Evolutionary conservation across 2,888 invertebrate genomes (phyloP).

Genomic region (Cylindroiulus punctatus): DNA sequence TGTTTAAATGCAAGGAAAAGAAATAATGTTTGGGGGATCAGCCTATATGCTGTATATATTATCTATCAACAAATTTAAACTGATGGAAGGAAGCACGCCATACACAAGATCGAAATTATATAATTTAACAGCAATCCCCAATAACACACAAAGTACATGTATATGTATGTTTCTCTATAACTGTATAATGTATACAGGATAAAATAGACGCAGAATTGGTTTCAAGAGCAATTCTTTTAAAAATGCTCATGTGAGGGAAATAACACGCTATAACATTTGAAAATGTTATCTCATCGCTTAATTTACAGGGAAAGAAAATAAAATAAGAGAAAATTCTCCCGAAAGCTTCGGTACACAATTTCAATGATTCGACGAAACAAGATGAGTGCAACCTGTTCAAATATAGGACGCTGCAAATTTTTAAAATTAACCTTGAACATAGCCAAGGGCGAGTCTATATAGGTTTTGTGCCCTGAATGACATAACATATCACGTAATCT

Average conservation of each 20-base stretch:
- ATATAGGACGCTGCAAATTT: background rate
- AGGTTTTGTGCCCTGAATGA: background rate
- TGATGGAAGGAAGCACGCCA: background rate
- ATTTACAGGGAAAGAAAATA: background rate
- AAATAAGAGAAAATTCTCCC: background rate
- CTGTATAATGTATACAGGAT: background rate
- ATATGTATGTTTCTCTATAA: background rate
- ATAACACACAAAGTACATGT: background rate
- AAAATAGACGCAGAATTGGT: background rate
- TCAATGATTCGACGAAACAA: background rate
- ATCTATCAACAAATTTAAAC: background rate
- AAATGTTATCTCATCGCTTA: background rate
- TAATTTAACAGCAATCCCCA: background rate
- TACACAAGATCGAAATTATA: background rate
- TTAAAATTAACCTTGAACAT: background rate
- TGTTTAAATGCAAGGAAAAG: background rate
- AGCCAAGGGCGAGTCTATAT: background rate
- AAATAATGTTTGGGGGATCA: background rate
- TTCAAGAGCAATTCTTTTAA: background rate
- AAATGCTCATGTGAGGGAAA: background rate
- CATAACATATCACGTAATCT: background rate
- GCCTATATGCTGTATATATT: background rate
- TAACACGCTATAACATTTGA: background rate
- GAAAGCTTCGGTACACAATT: constrained; percentile 12
- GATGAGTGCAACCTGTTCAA: constrained; percentile 20